phyloP scores from a whole-genome alignment of 2,888 invertebrate genomes.

The Eupeodes luniger region DNA sequence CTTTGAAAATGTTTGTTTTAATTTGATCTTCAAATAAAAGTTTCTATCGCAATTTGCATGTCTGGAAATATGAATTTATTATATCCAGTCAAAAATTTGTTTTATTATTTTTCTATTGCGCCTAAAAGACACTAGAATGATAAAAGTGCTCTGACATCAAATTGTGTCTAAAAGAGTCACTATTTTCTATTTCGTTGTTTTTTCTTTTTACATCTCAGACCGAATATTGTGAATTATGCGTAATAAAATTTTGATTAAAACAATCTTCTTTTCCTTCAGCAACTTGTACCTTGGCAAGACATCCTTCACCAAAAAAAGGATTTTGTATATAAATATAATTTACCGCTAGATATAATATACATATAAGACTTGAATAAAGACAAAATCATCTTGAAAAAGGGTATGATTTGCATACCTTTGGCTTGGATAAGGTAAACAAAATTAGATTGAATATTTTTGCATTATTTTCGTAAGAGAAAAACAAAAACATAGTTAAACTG shows the following conservation, averaged over 20 bases:
- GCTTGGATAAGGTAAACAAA: background rate
- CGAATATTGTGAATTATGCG: background rate
- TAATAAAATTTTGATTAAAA: constrained; percentile 27
- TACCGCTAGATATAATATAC: background rate
- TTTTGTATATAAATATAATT: background rate
- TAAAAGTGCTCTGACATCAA: background rate
- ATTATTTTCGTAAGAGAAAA: background rate
- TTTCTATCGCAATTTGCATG: background rate
- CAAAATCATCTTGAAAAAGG: constrained; percentile 7
- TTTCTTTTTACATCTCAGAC: background rate
- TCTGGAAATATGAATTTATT: background rate
- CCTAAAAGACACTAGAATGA: background rate
- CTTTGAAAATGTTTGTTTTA: background rate
- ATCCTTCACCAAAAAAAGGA: constrained; percentile 18
- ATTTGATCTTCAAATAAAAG: background rate
- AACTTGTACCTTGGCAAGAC: background rate
- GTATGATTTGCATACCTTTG: constrained; percentile 17
- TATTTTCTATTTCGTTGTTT: background rate
- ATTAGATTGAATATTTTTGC: constrained; percentile 18
- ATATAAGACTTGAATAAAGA: background rate
- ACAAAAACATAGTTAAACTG: background rate
- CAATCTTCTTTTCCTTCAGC: background rate
- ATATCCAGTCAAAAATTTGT: background rate
- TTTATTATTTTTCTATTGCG: background rate
- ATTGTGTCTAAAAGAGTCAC: background rate